Base-by-base conservation (phyloP, 2,888 invertebrate species). In the Melipona bicolor region DNA sequence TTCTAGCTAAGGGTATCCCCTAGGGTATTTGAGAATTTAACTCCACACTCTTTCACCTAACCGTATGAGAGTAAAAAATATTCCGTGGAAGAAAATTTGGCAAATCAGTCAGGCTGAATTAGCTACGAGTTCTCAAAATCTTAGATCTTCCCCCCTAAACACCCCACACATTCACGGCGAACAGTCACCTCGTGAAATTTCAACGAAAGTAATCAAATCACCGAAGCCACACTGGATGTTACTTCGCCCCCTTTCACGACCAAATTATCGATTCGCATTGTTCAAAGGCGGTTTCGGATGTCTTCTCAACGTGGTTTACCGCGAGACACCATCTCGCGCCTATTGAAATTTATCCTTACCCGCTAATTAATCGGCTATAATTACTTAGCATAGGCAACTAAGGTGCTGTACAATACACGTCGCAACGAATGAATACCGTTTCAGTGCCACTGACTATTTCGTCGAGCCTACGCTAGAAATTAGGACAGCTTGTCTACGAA, bases 381-480 rank as follows among this genome's bases (percentile, higher is more conserved):
- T 84, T 56, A 69, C 79, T 73, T 71, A 84, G 52, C 19, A 43
- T 19, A 74, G 73, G 52, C 72, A 77, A 79, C 54, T 76, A 70
- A 77, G 68, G 67, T 67, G 81, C 81, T 87, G 73, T 77, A 79
- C 68, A 9, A 43, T 43, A 84, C 15, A 27, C 21, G 62, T 62
- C 69, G 73, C 56, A 70, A 15, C 64, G 43, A 19, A 11, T 9
- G 21, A 19, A 36, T 72, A 72, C 67, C 6, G 36, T 68, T 67
- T 65, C 65, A 49, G 59, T 72, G 71, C 59, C 56, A 19, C 11
- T 56, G 32, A 54, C 49, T 68, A 61, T 71, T 4, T 13, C 27
- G 50, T 50, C 43, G 49, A 76, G 43, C 43, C 62, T 75, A 62
- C 54, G 19, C 19, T 54, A 77, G 5, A 52, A 52, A 74, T 50